Conservation (phyloP, 2,113 vertebrate species). For the Agapornis roseicollis region DNA sequence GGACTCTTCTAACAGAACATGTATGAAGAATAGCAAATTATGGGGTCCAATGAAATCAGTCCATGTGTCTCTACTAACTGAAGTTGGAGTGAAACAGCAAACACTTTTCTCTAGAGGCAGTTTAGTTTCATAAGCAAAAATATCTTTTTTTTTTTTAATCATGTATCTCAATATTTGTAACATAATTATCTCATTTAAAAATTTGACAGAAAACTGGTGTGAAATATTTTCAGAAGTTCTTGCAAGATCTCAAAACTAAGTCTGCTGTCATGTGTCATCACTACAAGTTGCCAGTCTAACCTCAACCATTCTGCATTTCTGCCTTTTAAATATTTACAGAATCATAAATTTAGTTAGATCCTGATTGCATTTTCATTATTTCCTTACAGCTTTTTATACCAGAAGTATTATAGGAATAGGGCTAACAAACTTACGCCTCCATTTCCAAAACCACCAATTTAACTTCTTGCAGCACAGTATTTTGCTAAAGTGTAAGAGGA, state of each 20-base stretch:
- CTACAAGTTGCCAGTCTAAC: neutral
- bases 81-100: neutral
- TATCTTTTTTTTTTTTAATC: neutral
- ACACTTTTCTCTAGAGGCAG: neutral
- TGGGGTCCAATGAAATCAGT: neutral
- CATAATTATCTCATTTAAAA: neutral
- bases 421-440: neutral
- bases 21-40: neutral
- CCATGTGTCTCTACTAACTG: neutral
- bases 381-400: neutral
- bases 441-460: neutral
- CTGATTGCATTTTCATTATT: neutral
- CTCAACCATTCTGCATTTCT: neutral
- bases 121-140: neutral
- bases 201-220: neutral
- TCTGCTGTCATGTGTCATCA: neutral
- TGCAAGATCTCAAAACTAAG: neutral
- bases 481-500: neutral
- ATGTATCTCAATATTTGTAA: neutral
- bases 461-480: neutral
- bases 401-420: neutral
- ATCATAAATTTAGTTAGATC: neutral
- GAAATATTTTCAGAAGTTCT: neutral
- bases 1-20: neutral
- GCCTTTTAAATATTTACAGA: neutral